Base-by-base conservation (phyloP, 2,888 invertebrate species). In the Flexamia atlantica region DNA sequence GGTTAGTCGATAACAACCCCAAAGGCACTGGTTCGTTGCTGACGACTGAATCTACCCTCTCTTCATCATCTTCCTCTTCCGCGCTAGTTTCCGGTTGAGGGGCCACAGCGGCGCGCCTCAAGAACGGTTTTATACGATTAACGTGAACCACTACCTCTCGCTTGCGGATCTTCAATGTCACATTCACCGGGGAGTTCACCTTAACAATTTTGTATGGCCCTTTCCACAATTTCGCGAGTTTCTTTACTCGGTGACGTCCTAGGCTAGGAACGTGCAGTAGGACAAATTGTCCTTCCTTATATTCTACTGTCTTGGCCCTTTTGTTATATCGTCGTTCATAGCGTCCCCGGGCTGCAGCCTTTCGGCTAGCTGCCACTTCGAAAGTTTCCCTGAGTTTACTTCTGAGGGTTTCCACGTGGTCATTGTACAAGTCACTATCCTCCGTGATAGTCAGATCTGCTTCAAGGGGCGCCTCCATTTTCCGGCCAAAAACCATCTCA, bases 171-270 rank as follows among this genome's bases (percentile, higher is more conserved):
- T 17, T 40, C 14, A 5, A 72, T 42, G 0, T 28, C 72, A 20
- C 23, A 42, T 42, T 28, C 1, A n/a, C n/a, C n/a, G 17, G 20
- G 5, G 72, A 72, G 10, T 23, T 17, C 5, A 72, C 42, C 14
- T 42, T 72, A 1, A 72, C 42, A 3, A 72, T 42, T 36, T 25
- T 2, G 20, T 72, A 72, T n/a, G 42, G 72, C 14, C 72, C 72
- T n/a, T 42, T 72, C 72, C 72, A 72, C 23, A 36, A 42, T n/a
- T 72, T 72, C 20, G 40, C 20, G 42, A 72, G 17, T 17, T 72
- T 72, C 25, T 72, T 72, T 23, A 72, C 72, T n/a, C 23, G 23
- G n/a, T 72, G 72, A 28, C 72, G 42, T 1, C 17, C 32, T 28
- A 32, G 4, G 1, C 17, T 28, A 5, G 70, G 70, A 5, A 70